Percentiles rank a stretch among this genome's conserved stretches.
These are phyloP conservation scores for Pseudococcus longispinus DNA, from an alignment of 2,888 invertebrate species.

Conservation along the genomic window DNA sequence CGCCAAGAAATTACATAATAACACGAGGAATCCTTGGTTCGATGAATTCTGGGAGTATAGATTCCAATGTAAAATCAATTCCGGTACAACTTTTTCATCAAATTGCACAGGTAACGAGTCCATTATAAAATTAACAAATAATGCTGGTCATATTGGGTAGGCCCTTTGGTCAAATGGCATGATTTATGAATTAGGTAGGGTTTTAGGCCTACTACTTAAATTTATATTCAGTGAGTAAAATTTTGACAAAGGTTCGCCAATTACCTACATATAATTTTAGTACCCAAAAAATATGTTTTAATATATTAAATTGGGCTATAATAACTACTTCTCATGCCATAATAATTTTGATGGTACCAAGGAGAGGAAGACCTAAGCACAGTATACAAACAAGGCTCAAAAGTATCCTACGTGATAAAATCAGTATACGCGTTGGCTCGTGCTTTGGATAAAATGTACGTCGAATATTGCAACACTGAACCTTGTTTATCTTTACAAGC, in stretches of 20 bases:
- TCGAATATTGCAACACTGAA: slow-evolving; percentile 67
- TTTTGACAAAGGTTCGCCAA: too few species aligned
- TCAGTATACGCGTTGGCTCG: slow-evolving; percentile 78
- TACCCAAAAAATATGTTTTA: too few species aligned
- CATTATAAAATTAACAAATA: too few species aligned
- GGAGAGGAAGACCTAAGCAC: slow-evolving; percentile 68
- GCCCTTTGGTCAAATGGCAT: too few species aligned
- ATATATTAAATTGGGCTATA: too few species aligned
- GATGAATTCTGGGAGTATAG: slow-evolving; percentile 78
- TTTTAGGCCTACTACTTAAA: too few species aligned
- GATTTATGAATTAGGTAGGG: too few species aligned
- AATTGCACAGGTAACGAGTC: slow-evolving; percentile 53
- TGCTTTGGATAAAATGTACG: slow-evolving; percentile 75
- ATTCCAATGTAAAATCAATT: slow-evolving; percentile 69
- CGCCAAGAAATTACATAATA: slow-evolving; percentile 66
- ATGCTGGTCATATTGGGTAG: too few species aligned
- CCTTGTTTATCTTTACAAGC: slow-evolving; percentile 67
- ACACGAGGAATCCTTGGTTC: slow-evolving; percentile 76
- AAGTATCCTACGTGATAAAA: slow-evolving; percentile 80
- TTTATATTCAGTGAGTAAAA: too few species aligned
- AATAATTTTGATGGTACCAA: too few species aligned
- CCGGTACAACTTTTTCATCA: background rate
- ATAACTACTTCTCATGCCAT: background rate
- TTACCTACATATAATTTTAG: too few species aligned
- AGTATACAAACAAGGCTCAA: slow-evolving; percentile 75